Percentiles rank a stretch among this genome's conserved stretches.
Conservation (phyloP, 2,888 invertebrate species). For the Netelia melanura region DNA sequence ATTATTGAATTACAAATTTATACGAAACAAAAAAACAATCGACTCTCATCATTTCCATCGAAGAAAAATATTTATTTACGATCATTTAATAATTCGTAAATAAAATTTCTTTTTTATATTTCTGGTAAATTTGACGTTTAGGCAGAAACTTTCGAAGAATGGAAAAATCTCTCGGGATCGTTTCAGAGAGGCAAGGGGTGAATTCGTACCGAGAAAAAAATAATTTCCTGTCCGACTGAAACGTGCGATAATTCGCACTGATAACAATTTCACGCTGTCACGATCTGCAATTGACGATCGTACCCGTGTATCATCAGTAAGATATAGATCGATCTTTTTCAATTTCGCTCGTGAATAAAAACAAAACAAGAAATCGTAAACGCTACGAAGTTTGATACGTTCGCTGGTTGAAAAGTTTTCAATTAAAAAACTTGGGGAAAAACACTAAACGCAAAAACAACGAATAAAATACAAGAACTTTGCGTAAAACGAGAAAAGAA, state of each 20-base stretch:
- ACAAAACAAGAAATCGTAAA: not conserved
- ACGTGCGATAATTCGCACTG: not conserved
- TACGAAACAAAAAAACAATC: too few relatives aligned
- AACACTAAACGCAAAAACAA: not conserved
- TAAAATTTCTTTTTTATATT: not conserved
- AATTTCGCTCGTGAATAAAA: not conserved
- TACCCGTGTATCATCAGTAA: not conserved
- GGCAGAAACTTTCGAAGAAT: not conserved
- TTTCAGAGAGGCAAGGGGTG: not conserved
- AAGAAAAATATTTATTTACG: not conserved
- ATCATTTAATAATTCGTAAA: not conserved
- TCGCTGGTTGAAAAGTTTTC: too few relatives aligned
- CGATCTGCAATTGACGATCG: not conserved
- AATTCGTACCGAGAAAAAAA: not conserved
- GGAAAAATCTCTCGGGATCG: not conserved
- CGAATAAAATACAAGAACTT: not conserved
- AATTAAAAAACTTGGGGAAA: not conserved
- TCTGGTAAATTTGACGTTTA: not conserved
- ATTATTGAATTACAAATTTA: not conserved
- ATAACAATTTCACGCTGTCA: not conserved
- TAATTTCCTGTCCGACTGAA: not conserved
- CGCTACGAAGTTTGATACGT: too few relatives aligned
- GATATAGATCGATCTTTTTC: not conserved
- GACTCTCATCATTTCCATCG: too few relatives aligned
- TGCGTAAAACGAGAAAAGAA: not conserved